phyloP scores from a whole-genome alignment of 2,113 vertebrate genomes.

The Indicator indicator region DNA sequence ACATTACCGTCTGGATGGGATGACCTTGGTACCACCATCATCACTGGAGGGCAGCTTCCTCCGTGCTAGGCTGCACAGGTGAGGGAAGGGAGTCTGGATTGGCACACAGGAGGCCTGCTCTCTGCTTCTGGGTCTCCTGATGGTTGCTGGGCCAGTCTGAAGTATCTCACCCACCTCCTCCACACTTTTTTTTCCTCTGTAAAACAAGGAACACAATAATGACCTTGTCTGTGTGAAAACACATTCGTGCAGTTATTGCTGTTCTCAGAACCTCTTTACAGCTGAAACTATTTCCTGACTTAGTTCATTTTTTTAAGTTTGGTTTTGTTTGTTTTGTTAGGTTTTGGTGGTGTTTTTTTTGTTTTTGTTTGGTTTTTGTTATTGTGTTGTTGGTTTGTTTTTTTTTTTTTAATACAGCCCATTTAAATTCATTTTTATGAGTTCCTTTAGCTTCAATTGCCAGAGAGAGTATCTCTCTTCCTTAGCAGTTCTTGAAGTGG shows the following conservation, averaged over 20 bases:
- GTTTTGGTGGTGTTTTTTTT: too few relatives aligned
- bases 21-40: rapidly evolving
- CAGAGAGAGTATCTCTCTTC: background rate
- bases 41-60: background rate
- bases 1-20: rapidly evolving
- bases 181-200: background rate
- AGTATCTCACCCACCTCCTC: background rate
- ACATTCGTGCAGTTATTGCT: background rate
- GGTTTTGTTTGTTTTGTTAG: background rate
- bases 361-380: background rate
- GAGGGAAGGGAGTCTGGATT: background rate
- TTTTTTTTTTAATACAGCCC: background rate
- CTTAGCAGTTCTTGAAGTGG: background rate
- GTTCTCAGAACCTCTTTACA: background rate
- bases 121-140: background rate
- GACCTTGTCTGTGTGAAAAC: background rate
- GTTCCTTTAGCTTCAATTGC: background rate
- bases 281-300: background rate
- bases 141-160: background rate
- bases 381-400: too few relatives aligned
- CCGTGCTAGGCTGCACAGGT: background rate
- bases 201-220: background rate
- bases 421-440: background rate
- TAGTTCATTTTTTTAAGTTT: background rate
- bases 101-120: background rate